Evolutionary conservation across 2,888 invertebrate genomes (phyloP), one percentile per base, ranked within the genome.

Genomic region (Drosophila vallismaia): DNA sequence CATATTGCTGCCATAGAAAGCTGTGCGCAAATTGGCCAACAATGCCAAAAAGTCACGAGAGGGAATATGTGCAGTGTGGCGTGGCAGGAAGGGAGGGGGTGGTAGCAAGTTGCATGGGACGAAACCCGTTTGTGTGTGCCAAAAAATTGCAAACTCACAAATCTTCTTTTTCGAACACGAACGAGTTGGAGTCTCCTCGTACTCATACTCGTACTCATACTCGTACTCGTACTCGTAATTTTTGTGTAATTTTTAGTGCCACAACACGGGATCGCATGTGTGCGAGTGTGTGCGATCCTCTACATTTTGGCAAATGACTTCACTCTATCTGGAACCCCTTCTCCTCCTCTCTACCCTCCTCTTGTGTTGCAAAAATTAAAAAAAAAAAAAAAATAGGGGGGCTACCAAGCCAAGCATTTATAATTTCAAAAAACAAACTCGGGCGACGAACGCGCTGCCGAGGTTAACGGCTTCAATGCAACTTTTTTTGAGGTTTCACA

Each of bases 381-480:
- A 5, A 33, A 19, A 26, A 26, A 12, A 10, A 5, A 5, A 33
- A 19, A 26, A 26, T 10, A 10, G 5, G 28, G 26, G 7, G 10
- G 36, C 36, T 36, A 7, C 4, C 58, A 58, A 8, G 40, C 48
- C 31, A 40, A 40, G 54, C 82, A 82, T 71, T 76, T 76, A 79
- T 79, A 80, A 79, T 84, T 80, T 76, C 73, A 69, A 75, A 81
- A 86, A 71, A 75, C 76, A 85, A 80, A 75, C 60, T 88, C 88
- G 86, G 80, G 77, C 89, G 86, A 81, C 87, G 89, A 88, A 83
- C 87, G 83, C 76, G 76, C 44, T 50, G 77, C 71, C 90, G 90
- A 90, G 90, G 90, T 90, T 90, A 90, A 90, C 90, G 90, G 90
- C 90, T 90, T 90, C 83, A 82, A 76, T 90, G 80, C 90, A 90